phyloP scores from a whole-genome alignment of 2,888 invertebrate species.

The Eupeodes latifasciatus region DNA sequence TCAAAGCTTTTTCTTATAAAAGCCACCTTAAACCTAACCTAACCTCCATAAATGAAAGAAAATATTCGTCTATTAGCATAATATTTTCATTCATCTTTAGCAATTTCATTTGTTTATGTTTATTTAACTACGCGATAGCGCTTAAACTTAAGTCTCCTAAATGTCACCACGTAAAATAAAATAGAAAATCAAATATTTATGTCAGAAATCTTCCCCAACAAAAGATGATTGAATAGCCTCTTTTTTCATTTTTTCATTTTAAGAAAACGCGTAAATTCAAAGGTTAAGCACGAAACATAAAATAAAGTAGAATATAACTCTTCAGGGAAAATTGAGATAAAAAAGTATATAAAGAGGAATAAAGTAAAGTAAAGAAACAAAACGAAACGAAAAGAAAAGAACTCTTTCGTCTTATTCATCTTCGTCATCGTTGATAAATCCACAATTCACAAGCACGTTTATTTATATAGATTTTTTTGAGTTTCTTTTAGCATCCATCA shows the following conservation, averaged over 20 bases:
- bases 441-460: conserved; percentile 30
- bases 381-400: not conserved
- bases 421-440: conserved; percentile 4
- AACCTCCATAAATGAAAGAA: too few species aligned
- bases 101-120: not conserved
- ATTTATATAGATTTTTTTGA: conserved; percentile 9
- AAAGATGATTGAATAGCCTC: conserved; percentile 16
- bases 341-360: conserved; percentile 24
- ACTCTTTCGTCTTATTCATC: not conserved
- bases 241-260: not conserved
- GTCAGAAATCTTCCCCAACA: conserved; percentile 8
- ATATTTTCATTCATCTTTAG: not conserved
- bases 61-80: conserved; percentile 7
- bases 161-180: not conserved
- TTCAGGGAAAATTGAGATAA: conserved; percentile 37
- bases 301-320: conserved; percentile 13
- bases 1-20: too few species aligned
- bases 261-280: not conserved
- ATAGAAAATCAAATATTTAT: conserved; percentile 18
- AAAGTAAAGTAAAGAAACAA: not conserved
- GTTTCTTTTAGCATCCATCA: not conserved
- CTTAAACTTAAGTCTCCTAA: not conserved
- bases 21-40: too few species aligned
- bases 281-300: conserved; percentile 17
- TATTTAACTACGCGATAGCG: conserved; percentile 12